A percentile compares a stretch with the other conserved stretches of the same genome.
Conservation (phyloP, 1,140 invertebrate genomes). For the Euborellia annulipes region DNA sequence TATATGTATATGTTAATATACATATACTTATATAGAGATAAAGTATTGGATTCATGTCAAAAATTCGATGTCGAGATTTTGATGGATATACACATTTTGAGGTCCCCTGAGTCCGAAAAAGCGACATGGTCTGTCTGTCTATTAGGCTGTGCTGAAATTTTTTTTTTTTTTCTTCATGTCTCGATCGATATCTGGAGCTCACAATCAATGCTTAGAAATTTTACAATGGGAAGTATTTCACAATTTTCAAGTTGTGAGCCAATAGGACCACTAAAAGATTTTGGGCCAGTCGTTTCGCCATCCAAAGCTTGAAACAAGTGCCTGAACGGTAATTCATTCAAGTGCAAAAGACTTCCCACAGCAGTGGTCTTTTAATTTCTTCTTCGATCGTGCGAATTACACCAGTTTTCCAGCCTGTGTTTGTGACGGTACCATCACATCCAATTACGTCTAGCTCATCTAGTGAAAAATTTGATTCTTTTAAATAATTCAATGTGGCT, state of each 20-base stretch:
- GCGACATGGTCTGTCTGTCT: no score
- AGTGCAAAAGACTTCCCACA: slow-evolving; percentile 19
- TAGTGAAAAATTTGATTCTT: slow-evolving; percentile 11
- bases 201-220: slow-evolving; percentile 14
- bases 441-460: slow-evolving; percentile 13
- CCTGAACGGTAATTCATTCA: slow-evolving; percentile 19
- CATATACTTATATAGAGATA: no score
- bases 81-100: no score
- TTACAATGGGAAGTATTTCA: slow-evolving; percentile 13
- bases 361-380: slow-evolving; percentile 13
- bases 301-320: slow-evolving; percentile 20
- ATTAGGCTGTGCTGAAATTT: no score
- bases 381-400: slow-evolving; percentile 16
- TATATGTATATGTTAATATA: no score
- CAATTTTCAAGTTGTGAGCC: slow-evolving; percentile 16
- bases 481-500: slow-evolving; percentile 12
- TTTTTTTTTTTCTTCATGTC: no score
- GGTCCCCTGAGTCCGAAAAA: no score
- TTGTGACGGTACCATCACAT: slow-evolving; percentile 21
- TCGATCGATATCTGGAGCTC: slow-evolving; percentile 12
- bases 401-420: slow-evolving; percentile 19
- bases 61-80: no score
- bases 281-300: slow-evolving; percentile 17
- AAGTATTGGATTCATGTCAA: no score
- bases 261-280: slow-evolving; percentile 16